Base-by-base conservation (phyloP, 2,888 invertebrate genomes). In the Parthenolecanium corni region DNA sequence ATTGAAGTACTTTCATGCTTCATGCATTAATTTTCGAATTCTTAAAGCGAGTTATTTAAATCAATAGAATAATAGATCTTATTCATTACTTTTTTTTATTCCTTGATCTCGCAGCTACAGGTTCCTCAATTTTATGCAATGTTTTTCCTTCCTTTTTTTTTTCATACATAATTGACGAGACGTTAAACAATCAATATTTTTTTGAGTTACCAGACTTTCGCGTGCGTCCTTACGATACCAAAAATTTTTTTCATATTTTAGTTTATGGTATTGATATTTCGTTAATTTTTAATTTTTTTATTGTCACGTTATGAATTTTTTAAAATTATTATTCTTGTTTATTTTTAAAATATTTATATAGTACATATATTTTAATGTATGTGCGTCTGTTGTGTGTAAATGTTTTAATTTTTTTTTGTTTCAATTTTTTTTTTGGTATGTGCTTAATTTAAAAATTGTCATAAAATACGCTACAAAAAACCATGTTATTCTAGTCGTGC, bases 251-350 rank as follows among this genome's bases (percentile, higher is more conserved):
- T 51, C 61, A 36, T 61, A 49, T 1, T 49, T 20, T 18, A 44
- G 16, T 18, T 44, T 44, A 44, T n/a, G 20, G 20, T 44, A 44
- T 18, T 44, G 16, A 40, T 61, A 40, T 49, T 49, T 61, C 61
- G 61, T 61, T 61, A 61, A 49, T 61, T 61, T 61, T 49, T 49
- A 49, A 49, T 61, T 61, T 56, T 57, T 61, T 61, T 61, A 61
- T 61, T 46, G 49, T 40, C 49, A 49, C 61, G 61, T 61, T 61
- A 61, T 51, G 42, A 38, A 42, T 54, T 54, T 54, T 44, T 44
- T 54, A 6, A 31, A 31, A 31, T 57, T 57, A 57, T 57, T 57
- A 31, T 57, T 24, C 44, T 57, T 57, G 46, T 57, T 57, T 47
- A 24, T 57, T 46, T 23, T 57, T 46, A 23, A 46, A 44, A 20